Conservation (phyloP, 2,797 vertebrate species). For the Acrossocheilus wenchowensis region DNA sequence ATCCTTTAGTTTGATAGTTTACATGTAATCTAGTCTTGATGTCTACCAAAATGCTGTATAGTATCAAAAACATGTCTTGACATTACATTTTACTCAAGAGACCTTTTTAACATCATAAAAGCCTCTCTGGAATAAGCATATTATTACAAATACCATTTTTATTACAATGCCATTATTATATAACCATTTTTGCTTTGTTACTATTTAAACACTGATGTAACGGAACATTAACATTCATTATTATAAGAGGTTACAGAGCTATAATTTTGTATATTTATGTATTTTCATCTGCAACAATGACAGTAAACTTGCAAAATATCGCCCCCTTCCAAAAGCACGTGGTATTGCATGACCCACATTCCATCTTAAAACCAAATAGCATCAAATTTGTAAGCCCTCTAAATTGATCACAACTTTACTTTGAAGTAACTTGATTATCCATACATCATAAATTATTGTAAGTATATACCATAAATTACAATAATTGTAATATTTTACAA, state of each 20-base stretch:
- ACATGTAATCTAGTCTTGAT: neutral
- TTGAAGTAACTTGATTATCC: no score
- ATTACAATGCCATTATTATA: no score
- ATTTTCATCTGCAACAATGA: neutral
- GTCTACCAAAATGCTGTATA: no score
- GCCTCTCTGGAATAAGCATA: neutral
- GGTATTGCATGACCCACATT: neutral
- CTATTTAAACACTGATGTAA: neutral
- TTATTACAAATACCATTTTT: neutral
- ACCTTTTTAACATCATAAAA: neutral
- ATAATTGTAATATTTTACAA: no score
- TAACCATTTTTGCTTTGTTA: neutral
- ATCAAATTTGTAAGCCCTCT: neutral
- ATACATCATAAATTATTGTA: neutral
- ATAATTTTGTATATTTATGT: neutral
- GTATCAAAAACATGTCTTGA: constrained; percentile 1
- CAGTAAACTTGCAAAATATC: neutral
- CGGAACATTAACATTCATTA: neutral
- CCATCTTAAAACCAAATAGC: neutral
- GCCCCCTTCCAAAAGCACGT: neutral
- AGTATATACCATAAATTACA: neutral
- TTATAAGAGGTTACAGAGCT: neutral
- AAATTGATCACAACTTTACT: neutral
- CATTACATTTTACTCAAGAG: neutral
- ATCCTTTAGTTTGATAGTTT: neutral